A percentile compares a stretch with the other conserved stretches of the same genome.
Conservation (phyloP, 2,797 vertebrate genomes). For the Acomys russatus region DNA sequence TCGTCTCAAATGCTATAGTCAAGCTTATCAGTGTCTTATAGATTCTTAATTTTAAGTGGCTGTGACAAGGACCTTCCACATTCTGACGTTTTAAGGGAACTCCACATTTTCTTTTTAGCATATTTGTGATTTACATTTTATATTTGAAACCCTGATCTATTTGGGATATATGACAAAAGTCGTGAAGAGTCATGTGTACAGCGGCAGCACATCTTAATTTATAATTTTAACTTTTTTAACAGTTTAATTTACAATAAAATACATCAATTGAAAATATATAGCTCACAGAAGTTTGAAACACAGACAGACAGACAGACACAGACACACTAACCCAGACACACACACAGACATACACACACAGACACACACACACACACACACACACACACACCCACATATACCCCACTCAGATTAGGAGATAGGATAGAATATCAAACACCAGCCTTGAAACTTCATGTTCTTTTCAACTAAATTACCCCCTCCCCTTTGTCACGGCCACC, state of each 20-base stretch:
- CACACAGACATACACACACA: too few species aligned
- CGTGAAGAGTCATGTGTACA: background rate
- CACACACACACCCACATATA: background rate
- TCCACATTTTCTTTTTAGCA: background rate
- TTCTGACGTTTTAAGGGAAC: background rate
- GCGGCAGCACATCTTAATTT: background rate
- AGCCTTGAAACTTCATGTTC: background rate
- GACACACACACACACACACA: background rate
- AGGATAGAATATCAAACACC: background rate
- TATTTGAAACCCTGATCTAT: background rate
- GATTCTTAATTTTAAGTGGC: background rate
- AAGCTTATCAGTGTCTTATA: background rate
- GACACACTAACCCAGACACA: background rate
- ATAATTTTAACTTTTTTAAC: background rate
- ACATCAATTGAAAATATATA: background rate
- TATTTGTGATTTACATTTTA: background rate
- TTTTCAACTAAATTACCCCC: background rate
- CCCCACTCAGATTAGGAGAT: background rate
- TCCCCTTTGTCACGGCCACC: background rate
- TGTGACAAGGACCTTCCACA: background rate
- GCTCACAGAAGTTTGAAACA: background rate
- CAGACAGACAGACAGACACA: background rate
- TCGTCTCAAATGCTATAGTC: background rate
- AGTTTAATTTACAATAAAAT: conserved; percentile 10
- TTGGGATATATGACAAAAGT: background rate